Evolutionary conservation across 2,797 vertebrate species (phyloP).

Genomic region (Xiphorhynchus erythropygius): DNA sequence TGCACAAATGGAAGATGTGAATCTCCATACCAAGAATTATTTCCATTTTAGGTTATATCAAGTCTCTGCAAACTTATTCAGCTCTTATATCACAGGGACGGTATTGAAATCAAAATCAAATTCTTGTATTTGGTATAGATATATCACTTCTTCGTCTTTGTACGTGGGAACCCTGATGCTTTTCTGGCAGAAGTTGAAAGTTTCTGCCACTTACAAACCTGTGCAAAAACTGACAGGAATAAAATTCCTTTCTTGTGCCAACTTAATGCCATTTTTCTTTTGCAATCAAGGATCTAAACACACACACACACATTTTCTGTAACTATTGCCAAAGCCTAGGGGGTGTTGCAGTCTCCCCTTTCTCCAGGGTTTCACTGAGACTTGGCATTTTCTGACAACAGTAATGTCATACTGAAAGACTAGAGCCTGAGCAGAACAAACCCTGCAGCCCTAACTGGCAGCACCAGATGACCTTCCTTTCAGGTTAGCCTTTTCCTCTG

Average conservation of each 20-base stretch:
- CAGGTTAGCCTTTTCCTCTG: not conserved
- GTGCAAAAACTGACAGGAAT: constrained; percentile 34
- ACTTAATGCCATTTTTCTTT: constrained; percentile 54
- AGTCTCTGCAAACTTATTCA: not conserved
- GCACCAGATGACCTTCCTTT: constrained; percentile 24
- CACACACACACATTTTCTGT: not conserved
- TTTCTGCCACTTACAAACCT: constrained; percentile 31
- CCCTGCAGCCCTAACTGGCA: constrained; percentile 29
- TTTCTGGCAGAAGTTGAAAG: constrained; percentile 56
- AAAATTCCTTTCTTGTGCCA: constrained; percentile 41
- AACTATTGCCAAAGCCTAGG: constrained; percentile 45
- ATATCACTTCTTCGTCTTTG: not conserved
- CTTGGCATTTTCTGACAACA: constrained; percentile 19
- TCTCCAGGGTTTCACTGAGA: constrained; percentile 8
- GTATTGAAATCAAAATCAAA: constrained; percentile 11
- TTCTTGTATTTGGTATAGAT: not conserved
- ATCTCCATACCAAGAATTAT: not conserved
- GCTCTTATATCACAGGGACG: not conserved
- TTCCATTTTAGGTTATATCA: not conserved
- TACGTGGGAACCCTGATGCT: not conserved
- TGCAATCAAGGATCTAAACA: constrained; percentile 34
- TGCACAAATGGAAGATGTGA: not conserved
- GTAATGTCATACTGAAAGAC: not conserved
- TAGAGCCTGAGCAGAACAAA: constrained; percentile 15
- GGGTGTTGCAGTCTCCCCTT: not conserved